A percentile compares a stretch with the other conserved stretches of the same genome.
Conservation (phyloP, 2,113 vertebrate species). For the Mandrillus leucophaeus region DNA sequence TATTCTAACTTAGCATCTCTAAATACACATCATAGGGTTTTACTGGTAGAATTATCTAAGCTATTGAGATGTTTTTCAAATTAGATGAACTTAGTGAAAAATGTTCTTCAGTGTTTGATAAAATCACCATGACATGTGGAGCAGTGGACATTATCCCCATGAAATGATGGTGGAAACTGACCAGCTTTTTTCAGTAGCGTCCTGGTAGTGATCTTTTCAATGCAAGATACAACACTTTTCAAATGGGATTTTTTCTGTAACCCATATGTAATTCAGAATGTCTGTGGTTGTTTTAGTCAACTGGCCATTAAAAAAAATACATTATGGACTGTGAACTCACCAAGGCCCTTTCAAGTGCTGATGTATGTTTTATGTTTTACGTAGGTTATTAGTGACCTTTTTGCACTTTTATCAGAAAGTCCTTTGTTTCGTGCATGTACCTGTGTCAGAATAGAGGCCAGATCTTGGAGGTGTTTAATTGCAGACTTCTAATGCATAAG, state of each 20-base stretch:
- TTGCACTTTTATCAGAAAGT: not conserved
- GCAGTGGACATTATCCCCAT: not conserved
- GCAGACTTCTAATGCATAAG: not conserved
- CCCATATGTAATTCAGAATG: conserved; percentile 27
- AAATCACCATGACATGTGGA: not conserved
- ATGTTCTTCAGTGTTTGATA: not conserved
- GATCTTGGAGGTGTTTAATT: not conserved
- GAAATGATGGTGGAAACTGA: not conserved
- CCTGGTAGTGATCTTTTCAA: not conserved
- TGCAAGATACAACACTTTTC: not conserved
- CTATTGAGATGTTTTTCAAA: not conserved
- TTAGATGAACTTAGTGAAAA: conserved; percentile 19
- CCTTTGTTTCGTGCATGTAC: not conserved
- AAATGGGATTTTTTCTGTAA: conserved; percentile 53
- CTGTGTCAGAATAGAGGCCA: not conserved
- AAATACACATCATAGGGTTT: not conserved
- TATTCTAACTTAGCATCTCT: not conserved
- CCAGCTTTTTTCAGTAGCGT: not conserved
- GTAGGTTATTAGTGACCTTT: not conserved
- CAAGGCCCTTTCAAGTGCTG: not conserved
- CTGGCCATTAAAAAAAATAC: not conserved
- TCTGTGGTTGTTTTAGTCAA: conserved; percentile 1
- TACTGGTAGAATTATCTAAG: not conserved
- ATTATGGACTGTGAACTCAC: conserved; percentile 2
- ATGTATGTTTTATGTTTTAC: conserved; percentile 2